Conservation (phyloP, 2,113 vertebrate species). For the Brachyhypopomus occidentalis region DNA sequence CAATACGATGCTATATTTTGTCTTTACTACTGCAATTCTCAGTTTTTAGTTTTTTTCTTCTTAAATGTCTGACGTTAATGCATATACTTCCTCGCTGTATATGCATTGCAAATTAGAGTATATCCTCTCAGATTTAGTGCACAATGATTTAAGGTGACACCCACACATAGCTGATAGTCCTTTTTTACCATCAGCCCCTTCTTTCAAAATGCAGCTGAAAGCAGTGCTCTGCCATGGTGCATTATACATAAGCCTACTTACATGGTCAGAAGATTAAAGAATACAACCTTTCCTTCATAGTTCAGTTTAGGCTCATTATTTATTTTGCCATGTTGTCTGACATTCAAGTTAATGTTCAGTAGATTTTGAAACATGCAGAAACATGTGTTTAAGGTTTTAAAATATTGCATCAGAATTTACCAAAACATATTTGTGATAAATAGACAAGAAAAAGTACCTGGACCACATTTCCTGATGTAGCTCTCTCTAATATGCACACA, state of each 20-base stretch:
- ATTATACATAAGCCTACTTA: constrained; percentile 71
- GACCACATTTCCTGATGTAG: constrained; percentile 36
- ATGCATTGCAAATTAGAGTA: constrained; percentile 70
- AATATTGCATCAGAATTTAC: constrained; percentile 33
- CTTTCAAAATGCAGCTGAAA: constrained; percentile 70
- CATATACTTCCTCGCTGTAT: constrained; percentile 65
- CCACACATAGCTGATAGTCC: constrained; percentile 72
- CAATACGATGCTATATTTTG: neutral
- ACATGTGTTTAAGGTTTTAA: constrained; percentile 49
- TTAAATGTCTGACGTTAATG: constrained; percentile 50
- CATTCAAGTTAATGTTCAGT: constrained; percentile 53
- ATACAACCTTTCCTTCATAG: constrained; percentile 43
- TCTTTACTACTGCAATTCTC: constrained; percentile 44
- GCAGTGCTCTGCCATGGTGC: constrained; percentile 65
- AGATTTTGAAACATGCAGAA: constrained; percentile 61
- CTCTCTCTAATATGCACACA: constrained; percentile 52
- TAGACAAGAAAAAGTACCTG: neutral
- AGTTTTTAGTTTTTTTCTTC: constrained; percentile 7
- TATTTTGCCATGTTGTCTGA: constrained; percentile 63
- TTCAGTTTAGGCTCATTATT: constrained; percentile 67
- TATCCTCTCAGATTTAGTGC: constrained; percentile 64
- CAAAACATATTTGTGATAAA: constrained; percentile 25
- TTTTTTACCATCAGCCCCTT: constrained; percentile 71
- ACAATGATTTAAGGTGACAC: constrained; percentile 74
- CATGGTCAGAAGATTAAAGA: constrained; percentile 65